phyloP scores from a whole-genome alignment of 1,140 invertebrate genomes.

The Sitodiplosis mosellana region DNA sequence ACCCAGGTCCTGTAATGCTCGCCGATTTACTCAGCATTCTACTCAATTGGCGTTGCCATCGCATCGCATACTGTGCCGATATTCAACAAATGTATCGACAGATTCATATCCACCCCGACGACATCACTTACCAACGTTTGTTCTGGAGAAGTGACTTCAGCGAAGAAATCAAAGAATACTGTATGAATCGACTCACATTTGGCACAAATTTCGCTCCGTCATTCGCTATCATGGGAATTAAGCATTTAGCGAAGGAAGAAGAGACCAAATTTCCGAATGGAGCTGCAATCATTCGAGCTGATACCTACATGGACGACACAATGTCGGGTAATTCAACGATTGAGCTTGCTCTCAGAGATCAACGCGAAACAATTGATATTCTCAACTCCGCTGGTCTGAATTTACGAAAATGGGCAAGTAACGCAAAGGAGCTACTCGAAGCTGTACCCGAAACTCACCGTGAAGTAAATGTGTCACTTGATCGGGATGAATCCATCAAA shows the following conservation, averaged over 20 bases:
- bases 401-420: background rate
- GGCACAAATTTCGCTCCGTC: slow-evolving; percentile 13
- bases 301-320: slow-evolving; percentile 29
- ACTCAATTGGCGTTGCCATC: slow-evolving; percentile 12
- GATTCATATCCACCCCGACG: slow-evolving; percentile 12
- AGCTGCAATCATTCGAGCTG: background rate
- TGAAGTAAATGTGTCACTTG: background rate
- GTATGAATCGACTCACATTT: slow-evolving; percentile 12
- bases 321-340: slow-evolving; percentile 14
- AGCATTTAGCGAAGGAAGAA: slow-evolving; percentile 7
- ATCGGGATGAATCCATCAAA: slow-evolving; percentile 7
- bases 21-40: slow-evolving; percentile 17
- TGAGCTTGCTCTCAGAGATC: slow-evolving; percentile 6
- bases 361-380: slow-evolving; percentile 9
- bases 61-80: slow-evolving; percentile 11
- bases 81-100: slow-evolving; percentile 17
- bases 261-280: background rate
- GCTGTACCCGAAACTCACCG: background rate
- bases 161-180: slow-evolving; percentile 5
- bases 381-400: slow-evolving; percentile 9
- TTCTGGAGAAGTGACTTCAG: slow-evolving; percentile 11
- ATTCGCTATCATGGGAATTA: slow-evolving; percentile 12
- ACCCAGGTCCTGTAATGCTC: slow-evolving; percentile 17
- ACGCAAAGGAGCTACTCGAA: background rate
- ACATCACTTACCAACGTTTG: slow-evolving; percentile 17